These are phyloP conservation scores for Rattus rattus DNA, from an alignment of 2,113 vertebrate species.

Conservation along the genomic window DNA sequence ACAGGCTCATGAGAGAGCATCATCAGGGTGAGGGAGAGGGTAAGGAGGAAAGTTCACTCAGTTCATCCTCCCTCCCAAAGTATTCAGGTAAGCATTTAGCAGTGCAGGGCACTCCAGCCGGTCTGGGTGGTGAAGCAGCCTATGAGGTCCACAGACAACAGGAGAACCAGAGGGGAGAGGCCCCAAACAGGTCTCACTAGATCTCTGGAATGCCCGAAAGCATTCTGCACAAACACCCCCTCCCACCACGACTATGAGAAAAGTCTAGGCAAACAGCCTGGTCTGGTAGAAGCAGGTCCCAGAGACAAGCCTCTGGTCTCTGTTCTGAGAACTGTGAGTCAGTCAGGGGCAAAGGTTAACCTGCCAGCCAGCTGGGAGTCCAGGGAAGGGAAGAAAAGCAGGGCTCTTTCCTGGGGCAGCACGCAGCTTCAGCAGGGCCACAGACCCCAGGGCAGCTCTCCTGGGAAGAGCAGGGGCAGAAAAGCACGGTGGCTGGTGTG, in stretches of 20 bases:
- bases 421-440: background rate
- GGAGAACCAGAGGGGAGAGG: background rate
- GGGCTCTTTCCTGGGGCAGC: background rate
- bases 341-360: background rate
- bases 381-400: background rate
- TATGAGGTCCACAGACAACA: background rate
- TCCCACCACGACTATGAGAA: slow-evolving; percentile 18
- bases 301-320: slow-evolving; percentile 22
- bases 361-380: background rate
- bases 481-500: background rate
- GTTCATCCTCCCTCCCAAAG: background rate
- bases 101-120: background rate
- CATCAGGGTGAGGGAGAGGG: no score
- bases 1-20: background rate
- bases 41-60: background rate
- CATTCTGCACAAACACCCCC: background rate
- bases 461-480: background rate
- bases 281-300: slow-evolving; percentile 49
- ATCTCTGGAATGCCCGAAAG: slow-evolving; percentile 47
- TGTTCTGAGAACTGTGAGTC: background rate
- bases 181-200: slow-evolving; percentile 68
- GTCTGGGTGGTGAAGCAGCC: slow-evolving; percentile 60
- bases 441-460: background rate
- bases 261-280: slow-evolving; percentile 8
- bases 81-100: slow-evolving; percentile 47